Evolutionary conservation across 2,113 vertebrate genomes (phyloP).

Genomic region (Hystrix brachyura): DNA sequence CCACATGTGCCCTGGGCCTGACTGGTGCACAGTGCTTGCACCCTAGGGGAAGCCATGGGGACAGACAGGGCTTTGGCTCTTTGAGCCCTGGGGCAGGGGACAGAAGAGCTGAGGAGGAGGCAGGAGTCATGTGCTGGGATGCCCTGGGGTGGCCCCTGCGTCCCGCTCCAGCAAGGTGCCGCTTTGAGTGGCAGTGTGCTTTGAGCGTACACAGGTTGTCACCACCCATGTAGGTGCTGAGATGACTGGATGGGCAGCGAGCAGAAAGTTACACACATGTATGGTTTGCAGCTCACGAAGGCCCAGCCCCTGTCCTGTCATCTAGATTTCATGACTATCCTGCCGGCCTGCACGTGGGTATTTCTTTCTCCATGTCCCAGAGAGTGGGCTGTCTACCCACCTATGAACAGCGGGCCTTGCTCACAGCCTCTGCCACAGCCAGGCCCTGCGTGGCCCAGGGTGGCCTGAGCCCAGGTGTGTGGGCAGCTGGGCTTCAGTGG

Average conservation of each 20-base stretch:
- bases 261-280: not conserved
- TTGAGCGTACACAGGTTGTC: not conserved
- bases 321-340: not conserved
- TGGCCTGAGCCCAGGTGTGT: not conserved
- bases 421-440: too few relatives aligned
- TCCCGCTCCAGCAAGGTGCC: fast-evolving
- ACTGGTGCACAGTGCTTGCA: not conserved
- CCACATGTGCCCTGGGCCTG: not conserved
- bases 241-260: not conserved
- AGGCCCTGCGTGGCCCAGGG: not conserved
- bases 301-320: not conserved
- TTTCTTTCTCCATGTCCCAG: not conserved
- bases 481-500: not conserved
- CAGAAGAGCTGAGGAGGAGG: not conserved
- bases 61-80: not conserved
- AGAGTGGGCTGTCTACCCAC: not conserved
- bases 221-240: fast-evolving
- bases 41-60: not conserved
- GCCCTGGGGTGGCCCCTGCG: not conserved
- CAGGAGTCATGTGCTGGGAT: not conserved
- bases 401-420: too few relatives aligned
- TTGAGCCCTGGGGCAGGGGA: not conserved
- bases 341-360: not conserved
- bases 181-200: not conserved
- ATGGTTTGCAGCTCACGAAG: not conserved